Evolutionary conservation across 92 coral and sea anemone genomes (phyloP).

Genomic region (Actinernus sp.): DNA sequence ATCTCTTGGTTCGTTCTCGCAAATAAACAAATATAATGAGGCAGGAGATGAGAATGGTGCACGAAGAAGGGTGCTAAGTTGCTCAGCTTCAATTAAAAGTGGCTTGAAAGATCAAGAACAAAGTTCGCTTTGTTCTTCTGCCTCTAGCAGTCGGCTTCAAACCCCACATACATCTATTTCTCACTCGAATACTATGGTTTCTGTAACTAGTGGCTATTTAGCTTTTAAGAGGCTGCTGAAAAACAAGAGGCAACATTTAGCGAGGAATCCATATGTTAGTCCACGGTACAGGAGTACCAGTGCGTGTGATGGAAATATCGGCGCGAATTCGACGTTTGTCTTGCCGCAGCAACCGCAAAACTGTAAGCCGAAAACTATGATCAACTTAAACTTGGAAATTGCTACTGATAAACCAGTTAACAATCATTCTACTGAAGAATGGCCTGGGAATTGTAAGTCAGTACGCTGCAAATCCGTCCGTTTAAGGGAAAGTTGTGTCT

Average conservation of each 20-base stretch:
- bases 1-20: no score
- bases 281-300: slow-evolving; percentile 19
- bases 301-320: slow-evolving; percentile 6
- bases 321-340: slow-evolving; percentile 12
- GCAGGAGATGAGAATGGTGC: background rate
- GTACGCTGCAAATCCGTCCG: no score
- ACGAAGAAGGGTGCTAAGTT: no score
- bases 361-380: no score
- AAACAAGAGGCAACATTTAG: slow-evolving; percentile 13
- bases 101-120: background rate
- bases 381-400: no score
- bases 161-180: background rate
- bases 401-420: no score
- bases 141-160: background rate
- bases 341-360: background rate
- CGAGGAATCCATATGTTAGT: slow-evolving; percentile 16
- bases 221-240: slow-evolving; percentile 43
- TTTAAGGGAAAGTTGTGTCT: no score
- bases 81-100: no score
- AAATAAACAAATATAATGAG: no score
- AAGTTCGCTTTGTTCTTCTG: background rate
- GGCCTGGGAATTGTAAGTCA: no score
- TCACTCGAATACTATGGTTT: slow-evolving; percentile 56
- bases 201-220: slow-evolving; percentile 45
- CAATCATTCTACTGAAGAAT: no score